Conservation (phyloP, 2,113 vertebrate species). For the Phaethon lepturus region DNA sequence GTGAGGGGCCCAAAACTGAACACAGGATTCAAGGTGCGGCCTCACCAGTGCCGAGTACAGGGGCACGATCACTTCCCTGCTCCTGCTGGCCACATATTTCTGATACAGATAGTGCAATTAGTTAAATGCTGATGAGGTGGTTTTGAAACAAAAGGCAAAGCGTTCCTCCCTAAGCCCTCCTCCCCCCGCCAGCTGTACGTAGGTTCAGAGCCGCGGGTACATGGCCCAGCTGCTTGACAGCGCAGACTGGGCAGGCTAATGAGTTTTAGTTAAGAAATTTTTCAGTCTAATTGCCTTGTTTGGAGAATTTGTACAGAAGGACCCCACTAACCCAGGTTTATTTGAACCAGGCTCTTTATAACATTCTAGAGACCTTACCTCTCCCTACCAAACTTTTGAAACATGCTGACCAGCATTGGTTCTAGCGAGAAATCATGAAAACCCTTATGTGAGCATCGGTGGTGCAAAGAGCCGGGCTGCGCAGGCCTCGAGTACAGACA, state of each 20-base stretch:
- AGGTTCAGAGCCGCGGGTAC: neutral
- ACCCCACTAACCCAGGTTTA: neutral
- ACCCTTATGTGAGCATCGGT: neutral
- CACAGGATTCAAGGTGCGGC: no score
- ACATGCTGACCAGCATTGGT: neutral
- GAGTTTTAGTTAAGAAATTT: neutral
- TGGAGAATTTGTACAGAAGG: neutral
- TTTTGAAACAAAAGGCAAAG: neutral
- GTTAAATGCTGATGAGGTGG: neutral
- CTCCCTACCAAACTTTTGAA: neutral
- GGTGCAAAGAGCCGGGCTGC: accelerated
- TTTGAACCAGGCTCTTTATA: neutral
- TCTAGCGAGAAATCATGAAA: neutral
- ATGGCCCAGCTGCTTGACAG: neutral
- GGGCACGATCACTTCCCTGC: no score
- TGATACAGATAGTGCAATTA: neutral
- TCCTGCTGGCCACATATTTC: no score
- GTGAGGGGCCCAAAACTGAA: no score
- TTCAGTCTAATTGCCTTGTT: neutral
- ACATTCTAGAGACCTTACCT: neutral
- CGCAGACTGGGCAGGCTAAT: neutral
- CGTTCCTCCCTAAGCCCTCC: neutral
- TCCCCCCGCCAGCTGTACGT: neutral
- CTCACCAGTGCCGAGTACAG: no score
- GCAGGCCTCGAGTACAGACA: neutral